Evolutionary conservation across 2,888 invertebrate genomes (phyloP), one percentile per base, ranked within the genome.

Genomic region (Eilema sororculum): DNA sequence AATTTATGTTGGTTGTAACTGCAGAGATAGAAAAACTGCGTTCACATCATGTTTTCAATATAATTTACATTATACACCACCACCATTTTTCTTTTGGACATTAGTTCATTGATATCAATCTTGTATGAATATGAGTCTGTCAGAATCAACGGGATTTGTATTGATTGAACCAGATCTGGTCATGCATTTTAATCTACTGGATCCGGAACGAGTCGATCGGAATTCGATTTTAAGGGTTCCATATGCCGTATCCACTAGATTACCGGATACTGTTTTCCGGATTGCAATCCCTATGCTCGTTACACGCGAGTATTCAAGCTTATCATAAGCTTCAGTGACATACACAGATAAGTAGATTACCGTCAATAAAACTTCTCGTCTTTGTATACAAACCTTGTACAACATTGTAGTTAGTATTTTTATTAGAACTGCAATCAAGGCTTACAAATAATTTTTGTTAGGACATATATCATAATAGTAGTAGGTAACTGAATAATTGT

Each of bases 231-330:
- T 46, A 46, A 46, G 6, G 52, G n/a, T 52, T 20, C n/a, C 46
- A 20, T 46, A 46, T 52, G 52, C 52, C 46, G 20, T 20, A 46
- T 46, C 46, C n/a, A 52, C 52, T 52, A 9, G 52, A 52, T 52
- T 52, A 9, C n/a, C n/a, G n/a, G 9, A 52, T n/a, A 2, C 20
- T 1, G 20, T 9, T 52, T 52, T n/a, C 9, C 52, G 20, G 52
- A 52, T 52, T 52, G 52, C 52, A 52, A 52, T 52, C 52, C 9
- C n/a, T n/a, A n/a, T 52, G 52, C 52, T 52, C 52, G 52, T 52
- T 52, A n/a, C n/a, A 52, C 20, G 52, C n/a, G 52, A 52, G n/a
- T n/a, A 52, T 52, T 52, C 52, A 52, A 52, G 52, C 52, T 52
- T 52, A 52, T 52, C 52, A 52, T 52, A n/a, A 52, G 52, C n/a